These are phyloP conservation scores for Dicycla oo DNA, from an alignment of 2,888 invertebrate species.

Conservation along the genomic window DNA sequence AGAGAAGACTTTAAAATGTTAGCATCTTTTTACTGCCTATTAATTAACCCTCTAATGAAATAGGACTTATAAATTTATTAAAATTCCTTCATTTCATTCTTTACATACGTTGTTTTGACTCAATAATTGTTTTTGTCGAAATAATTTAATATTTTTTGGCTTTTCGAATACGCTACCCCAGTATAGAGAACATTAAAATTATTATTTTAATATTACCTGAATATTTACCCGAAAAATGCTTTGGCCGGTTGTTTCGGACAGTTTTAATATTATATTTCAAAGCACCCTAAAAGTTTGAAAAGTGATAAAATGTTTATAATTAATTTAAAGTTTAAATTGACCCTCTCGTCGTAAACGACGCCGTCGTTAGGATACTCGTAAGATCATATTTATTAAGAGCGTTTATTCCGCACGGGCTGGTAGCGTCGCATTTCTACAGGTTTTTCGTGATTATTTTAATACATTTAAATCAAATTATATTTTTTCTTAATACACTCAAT, in stretches of 20 bases:
- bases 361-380: neutral
- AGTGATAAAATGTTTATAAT: neutral
- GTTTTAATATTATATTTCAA: neutral
- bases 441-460: no score
- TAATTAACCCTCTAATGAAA: neutral
- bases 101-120: neutral
- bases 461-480: no score
- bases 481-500: no score
- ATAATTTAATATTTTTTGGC: constrained; percentile 22
- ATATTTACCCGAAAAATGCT: constrained; percentile 3
- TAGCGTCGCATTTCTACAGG: no score
- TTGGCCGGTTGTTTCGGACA: constrained; percentile 7
- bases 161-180: constrained; percentile 25
- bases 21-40: neutral
- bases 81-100: neutral
- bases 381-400: neutral
- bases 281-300: constrained; percentile 14
- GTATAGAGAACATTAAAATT: neutral
- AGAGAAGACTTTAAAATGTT: no score
- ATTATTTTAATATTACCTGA: neutral
- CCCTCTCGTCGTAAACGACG: neutral
- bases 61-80: neutral
- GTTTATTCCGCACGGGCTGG: no score
- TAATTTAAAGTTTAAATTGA: neutral
- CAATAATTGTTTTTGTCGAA: no score